These are phyloP conservation scores for Erpobdella octoculata DNA, from an alignment of 2,888 invertebrate species.

Conservation along the genomic window DNA sequence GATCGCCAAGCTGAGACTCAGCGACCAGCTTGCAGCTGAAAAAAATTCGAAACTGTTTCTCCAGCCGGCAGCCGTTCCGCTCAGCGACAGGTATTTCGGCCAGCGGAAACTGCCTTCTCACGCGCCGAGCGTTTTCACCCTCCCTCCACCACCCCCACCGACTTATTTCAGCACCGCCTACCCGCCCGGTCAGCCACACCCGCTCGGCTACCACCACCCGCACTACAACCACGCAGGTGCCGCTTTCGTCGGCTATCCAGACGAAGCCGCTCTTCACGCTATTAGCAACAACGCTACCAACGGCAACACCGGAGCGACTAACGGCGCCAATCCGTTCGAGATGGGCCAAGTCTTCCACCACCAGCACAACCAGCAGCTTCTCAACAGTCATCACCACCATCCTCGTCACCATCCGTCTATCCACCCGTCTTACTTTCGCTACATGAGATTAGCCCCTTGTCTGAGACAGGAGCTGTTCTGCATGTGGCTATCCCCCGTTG, in stretches of 20 bases:
- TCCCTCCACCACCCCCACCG: not conserved
- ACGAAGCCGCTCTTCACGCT: not conserved
- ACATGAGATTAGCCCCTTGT: slow-evolving; percentile 20
- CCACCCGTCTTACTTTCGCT: not conserved
- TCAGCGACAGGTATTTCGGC: slow-evolving; percentile 1
- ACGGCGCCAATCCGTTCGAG: slow-evolving; percentile 13
- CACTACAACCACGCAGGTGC: not conserved
- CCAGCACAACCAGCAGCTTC: not conserved
- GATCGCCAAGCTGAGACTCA: not conserved
- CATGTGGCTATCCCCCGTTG: slow-evolving; percentile 62
- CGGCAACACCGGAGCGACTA: not conserved
- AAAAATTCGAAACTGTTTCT: slow-evolving; percentile 1
- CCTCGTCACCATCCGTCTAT: not conserved
- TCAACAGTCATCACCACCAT: not conserved
- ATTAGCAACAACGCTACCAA: not conserved
- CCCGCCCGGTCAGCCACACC: not conserved
- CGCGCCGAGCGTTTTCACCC: no score
- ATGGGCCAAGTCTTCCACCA: not conserved
- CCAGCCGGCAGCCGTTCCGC: not conserved
- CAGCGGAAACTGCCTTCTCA: not conserved
- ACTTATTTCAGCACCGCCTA: not conserved
- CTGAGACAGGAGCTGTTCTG: slow-evolving; percentile 58
- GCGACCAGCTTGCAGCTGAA: not conserved
- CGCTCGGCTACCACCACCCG: not conserved
- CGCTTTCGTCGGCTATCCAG: slow-evolving; percentile 1